A percentile compares a stretch with the other conserved stretches of the same genome.
Evolutionary conservation across 2,888 invertebrate genomes (phyloP).

Genomic region (Strigamia transsilvanica): DNA sequence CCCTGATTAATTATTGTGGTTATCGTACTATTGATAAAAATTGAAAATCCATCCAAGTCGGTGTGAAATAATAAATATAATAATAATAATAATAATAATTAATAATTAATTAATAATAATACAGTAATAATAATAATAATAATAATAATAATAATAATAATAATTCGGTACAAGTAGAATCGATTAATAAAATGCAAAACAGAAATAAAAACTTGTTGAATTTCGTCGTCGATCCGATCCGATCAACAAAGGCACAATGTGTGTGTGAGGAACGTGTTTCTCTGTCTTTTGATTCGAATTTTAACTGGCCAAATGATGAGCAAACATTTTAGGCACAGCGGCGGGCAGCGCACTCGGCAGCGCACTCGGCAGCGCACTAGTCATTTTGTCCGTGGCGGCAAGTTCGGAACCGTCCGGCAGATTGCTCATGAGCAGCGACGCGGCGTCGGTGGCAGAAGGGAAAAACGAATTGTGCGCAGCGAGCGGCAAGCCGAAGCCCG

Average conservation of each 20-base stretch:
- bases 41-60: no score
- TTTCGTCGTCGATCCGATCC: neutral
- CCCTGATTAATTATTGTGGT: no score
- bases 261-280: no score
- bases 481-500: neutral
- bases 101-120: no score
- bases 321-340: conserved; percentile 12
- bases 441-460: neutral
- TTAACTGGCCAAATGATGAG: neutral
- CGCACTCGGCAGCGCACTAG: no score
- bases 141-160: neutral
- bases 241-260: no score
- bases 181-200: neutral
- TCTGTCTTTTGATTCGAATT: no score
- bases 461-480: neutral
- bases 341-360: no score
- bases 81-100: no score
- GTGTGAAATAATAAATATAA: no score
- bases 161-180: neutral
- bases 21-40: no score
- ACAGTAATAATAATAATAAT: no score
- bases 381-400: neutral
- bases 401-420: neutral
- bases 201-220: neutral
- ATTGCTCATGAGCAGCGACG: neutral